A percentile compares a stretch with the other conserved stretches of the same genome.
phyloP scores from a whole-genome alignment of 1,140 invertebrate species.

The Delia radicum region DNA sequence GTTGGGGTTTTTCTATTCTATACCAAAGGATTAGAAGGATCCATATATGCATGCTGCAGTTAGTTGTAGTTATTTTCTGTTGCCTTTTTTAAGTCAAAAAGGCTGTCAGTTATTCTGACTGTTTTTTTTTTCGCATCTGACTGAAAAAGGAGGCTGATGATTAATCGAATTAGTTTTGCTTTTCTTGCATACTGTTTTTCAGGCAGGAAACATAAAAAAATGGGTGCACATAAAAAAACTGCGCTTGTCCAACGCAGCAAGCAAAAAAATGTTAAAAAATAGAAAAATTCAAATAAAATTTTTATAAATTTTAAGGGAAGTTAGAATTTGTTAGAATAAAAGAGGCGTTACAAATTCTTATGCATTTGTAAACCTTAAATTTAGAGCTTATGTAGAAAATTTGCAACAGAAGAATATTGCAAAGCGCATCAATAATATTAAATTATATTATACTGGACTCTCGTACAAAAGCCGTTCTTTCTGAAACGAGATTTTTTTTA shows the following conservation, averaged over 20 bases:
- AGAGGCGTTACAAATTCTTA: no score
- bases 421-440: no score
- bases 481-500: no score
- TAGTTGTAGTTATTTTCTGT: not conserved
- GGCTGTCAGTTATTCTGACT: not conserved
- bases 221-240: constrained; percentile 8
- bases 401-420: no score
- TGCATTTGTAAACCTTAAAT: no score
- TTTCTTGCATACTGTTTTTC: not conserved
- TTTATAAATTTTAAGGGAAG: not conserved
- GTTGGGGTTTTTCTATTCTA: not conserved
- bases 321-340: no score
- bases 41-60: not conserved
- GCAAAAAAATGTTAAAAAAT: not conserved
- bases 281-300: not conserved
- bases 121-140: not conserved
- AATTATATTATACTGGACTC: no score
- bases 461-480: no score
- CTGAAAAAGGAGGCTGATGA: constrained; percentile 6
- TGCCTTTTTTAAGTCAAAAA: not conserved
- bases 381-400: no score
- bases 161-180: constrained; percentile 23
- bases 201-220: not conserved
- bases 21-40: not conserved
- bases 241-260: constrained; percentile 15